phyloP scores from a whole-genome alignment of 1,140 invertebrate species.

The Drosophila nebulosa region DNA sequence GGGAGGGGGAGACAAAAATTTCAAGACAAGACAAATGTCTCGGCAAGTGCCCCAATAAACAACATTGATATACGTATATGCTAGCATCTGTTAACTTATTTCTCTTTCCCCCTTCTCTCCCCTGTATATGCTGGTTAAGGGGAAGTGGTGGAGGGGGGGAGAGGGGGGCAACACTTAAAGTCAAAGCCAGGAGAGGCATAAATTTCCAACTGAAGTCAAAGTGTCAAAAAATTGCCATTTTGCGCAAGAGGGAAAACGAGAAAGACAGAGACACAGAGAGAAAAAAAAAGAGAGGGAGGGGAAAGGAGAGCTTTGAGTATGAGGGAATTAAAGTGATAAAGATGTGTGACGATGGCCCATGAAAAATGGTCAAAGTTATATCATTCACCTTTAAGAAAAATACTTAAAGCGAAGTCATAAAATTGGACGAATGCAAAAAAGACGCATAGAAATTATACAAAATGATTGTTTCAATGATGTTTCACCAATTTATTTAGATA shows the following conservation, averaged over 20 bases:
- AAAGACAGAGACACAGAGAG: neutral
- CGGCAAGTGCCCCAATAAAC: slow-evolving; percentile 38
- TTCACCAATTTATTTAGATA: too few species aligned
- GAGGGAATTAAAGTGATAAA: slow-evolving; percentile 3
- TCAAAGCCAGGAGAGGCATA: neutral
- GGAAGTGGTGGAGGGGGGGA: too few species aligned
- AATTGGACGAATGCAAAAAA: neutral
- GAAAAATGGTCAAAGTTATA: neutral
- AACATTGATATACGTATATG: slow-evolving; percentile 29
- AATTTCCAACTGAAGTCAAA: slow-evolving; percentile 4
- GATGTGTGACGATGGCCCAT: neutral
- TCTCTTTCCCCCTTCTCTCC: neutral
- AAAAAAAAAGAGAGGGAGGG: neutral
- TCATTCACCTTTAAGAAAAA: neutral
- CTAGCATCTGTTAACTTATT: slow-evolving; percentile 29
- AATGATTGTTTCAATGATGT: too few species aligned
- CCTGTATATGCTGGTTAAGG: too few species aligned
- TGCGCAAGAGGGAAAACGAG: too few species aligned
- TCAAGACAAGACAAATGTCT: slow-evolving; percentile 29
- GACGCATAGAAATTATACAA: neutral
- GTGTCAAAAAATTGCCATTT: neutral
- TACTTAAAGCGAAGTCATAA: neutral
- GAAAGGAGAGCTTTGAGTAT: neutral
- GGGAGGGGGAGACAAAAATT: neutral
- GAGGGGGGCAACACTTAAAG: slow-evolving; percentile 7